phyloP scores from a whole-genome alignment of 2,888 invertebrate species.

The Theretra japonica region DNA sequence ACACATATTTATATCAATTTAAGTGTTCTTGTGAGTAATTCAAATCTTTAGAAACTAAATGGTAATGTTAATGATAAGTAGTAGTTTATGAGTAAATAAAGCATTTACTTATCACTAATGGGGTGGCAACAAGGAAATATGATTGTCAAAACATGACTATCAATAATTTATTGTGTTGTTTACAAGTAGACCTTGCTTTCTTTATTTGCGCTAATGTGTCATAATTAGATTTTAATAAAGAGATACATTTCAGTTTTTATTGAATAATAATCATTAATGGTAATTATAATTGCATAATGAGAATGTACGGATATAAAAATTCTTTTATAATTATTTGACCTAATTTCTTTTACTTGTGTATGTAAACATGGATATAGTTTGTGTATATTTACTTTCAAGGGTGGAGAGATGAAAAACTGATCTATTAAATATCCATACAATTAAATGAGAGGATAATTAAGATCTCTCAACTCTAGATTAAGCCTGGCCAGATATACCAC shows the following conservation, averaged over 20 bases:
- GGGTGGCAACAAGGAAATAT: constrained; percentile 16
- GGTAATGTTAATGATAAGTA: constrained; percentile 1
- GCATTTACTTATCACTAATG: not conserved
- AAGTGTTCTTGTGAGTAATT: no score
- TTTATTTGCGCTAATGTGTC: constrained; percentile 31
- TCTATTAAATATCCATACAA: no score
- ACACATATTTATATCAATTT: no score
- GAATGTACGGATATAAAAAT: not conserved
- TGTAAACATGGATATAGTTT: not conserved
- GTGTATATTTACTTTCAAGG: no score
- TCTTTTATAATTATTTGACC: constrained; percentile 3
- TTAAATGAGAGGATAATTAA: no score
- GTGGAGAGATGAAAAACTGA: no score
- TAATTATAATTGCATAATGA: constrained; percentile 13
- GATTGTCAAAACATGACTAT: constrained; percentile 32
- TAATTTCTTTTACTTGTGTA: not conserved
- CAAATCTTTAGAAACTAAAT: not conserved
- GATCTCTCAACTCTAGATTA: no score
- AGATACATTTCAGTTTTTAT: not conserved
- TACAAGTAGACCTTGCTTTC: constrained; percentile 30
- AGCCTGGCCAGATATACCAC: no score
- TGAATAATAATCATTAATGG: not conserved
- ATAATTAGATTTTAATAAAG: constrained; percentile 31
- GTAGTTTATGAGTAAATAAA: constrained; percentile 3
- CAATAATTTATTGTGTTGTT: constrained; percentile 36